phyloP scores from a whole-genome alignment of 2,888 invertebrate species.

The Cyclophora punctaria region DNA sequence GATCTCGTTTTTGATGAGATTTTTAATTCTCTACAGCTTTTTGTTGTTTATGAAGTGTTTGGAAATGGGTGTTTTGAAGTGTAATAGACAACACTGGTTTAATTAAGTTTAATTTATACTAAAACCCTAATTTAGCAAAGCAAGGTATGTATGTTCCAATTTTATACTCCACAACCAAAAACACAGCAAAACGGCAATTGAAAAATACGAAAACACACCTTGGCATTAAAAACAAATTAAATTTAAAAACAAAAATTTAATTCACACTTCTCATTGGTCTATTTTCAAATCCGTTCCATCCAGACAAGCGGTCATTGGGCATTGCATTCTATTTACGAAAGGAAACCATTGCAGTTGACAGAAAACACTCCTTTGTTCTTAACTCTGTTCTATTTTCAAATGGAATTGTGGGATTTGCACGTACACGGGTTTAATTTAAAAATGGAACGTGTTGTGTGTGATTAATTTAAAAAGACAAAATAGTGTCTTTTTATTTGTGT shows the following conservation, averaged over 20 bases:
- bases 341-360: conserved; percentile 55
- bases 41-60: not conserved
- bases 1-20: conserved; percentile 20
- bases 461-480: conserved; percentile 23
- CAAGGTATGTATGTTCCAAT: too few relatives aligned
- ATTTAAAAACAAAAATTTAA: conserved; percentile 26
- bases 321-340: conserved; percentile 58
- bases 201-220: not conserved
- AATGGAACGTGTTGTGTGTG: conserved; percentile 38
- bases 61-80: too few relatives aligned
- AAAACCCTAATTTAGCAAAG: too few relatives aligned
- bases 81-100: too few relatives aligned
- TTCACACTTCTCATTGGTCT: conserved; percentile 24
- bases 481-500: not conserved
- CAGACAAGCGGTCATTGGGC: conserved; percentile 35
- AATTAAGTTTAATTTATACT: too few relatives aligned
- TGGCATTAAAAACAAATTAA: conserved; percentile 13
- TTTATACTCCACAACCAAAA: not conserved
- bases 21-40: conserved; percentile 1
- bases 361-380: conserved; percentile 60
- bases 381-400: conserved; percentile 21
- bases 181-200: not conserved
- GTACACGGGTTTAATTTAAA: conserved; percentile 22
- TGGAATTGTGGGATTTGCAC: conserved; percentile 21
- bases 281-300: conserved; percentile 37